phyloP scores from a whole-genome alignment of 2,797 vertebrate genomes.

The Enteromius trimaculatus region DNA sequence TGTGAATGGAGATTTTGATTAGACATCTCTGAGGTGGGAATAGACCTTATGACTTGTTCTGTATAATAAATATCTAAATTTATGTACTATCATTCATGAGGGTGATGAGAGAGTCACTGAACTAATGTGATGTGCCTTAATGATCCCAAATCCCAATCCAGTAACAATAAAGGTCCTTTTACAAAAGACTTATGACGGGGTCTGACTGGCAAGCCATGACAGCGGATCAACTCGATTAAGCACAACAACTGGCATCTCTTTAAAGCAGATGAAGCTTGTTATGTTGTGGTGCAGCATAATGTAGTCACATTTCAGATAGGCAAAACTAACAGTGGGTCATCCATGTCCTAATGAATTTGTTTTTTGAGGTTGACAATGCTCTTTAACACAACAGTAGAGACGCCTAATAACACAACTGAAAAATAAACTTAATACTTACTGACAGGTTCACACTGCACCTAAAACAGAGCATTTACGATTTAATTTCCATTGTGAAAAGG shows the following conservation, averaged over 20 bases:
- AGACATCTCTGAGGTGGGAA: conserved; percentile 16
- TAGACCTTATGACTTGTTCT: conserved; percentile 10
- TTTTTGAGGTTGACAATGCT: background rate
- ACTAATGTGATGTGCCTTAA: conserved; percentile 5
- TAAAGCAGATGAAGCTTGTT: conserved; percentile 21
- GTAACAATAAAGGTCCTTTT: conserved; percentile 17
- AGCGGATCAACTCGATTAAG: conserved; percentile 20
- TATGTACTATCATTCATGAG: conserved; percentile 13
- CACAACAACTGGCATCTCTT: conserved; percentile 24
- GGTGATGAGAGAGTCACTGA: conserved; percentile 17
- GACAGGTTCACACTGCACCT: conserved; percentile 21
- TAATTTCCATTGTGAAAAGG: conserved; percentile 78
- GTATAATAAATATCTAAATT: conserved; percentile 21
- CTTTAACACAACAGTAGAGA: background rate
- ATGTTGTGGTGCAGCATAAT: conserved; percentile 24
- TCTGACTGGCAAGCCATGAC: conserved; percentile 36
- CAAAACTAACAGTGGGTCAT: background rate
- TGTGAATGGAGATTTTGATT: conserved; percentile 42
- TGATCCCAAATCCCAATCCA: conserved; percentile 36
- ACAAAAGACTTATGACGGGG: background rate
- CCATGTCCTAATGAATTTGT: conserved; percentile 10
- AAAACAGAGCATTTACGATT: conserved; percentile 35
- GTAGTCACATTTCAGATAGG: conserved; percentile 7
- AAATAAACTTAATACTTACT: conserved; percentile 51
- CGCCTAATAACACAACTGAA: background rate